Base-by-base conservation (phyloP, 2,797 vertebrate genomes). In the Taenioides sp. region DNA sequence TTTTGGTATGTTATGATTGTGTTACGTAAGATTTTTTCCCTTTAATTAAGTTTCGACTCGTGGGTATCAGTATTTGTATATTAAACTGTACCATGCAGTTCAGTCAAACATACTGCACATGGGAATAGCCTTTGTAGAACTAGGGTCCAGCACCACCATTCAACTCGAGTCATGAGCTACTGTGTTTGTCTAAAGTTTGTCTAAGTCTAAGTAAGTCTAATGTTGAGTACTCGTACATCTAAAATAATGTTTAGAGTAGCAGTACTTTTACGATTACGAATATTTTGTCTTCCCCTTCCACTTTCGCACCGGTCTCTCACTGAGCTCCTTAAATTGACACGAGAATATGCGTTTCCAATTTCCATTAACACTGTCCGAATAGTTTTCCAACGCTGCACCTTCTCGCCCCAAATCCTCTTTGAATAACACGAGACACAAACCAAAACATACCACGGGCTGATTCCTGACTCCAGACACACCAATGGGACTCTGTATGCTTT, bases 311-410 rank as follows among this genome's bases (percentile, higher is more conserved):
- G 1, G 47, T 10, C 67, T 71, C 66, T 69, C 63, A 27, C 67
- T 70, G 74, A 61, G 72, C 80, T 43, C 27, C 73, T 71, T 62
- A 25, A 72, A 74, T 75, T 78, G 78, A 82, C 31, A 16, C 22
- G 22, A 75, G 18, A 3, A 82, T 85, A 87, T 89, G 79, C 87
- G 84, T 88, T 89, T 89, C 75, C 82, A 89, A 74, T 89, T 85
- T 86, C 76, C 84, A 81, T 78, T 69, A 69, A 18, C 20, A 62
- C 52, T 37, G 75, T 84, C 81, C 85, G 80, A 80, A 85, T 79
- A 68, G 28, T 25, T 69, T 80, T 74, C 80, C 75, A 59, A 80
- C 52, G 52, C 64, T 73, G 72, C 74, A 84, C 80, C 77, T 84
- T 82, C 69, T 79, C 28, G 5, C 74, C 74, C 70, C 68, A 84